These are phyloP conservation scores for Octodonta nipae DNA, from an alignment of 2,888 invertebrate species.

Conservation along the genomic window DNA sequence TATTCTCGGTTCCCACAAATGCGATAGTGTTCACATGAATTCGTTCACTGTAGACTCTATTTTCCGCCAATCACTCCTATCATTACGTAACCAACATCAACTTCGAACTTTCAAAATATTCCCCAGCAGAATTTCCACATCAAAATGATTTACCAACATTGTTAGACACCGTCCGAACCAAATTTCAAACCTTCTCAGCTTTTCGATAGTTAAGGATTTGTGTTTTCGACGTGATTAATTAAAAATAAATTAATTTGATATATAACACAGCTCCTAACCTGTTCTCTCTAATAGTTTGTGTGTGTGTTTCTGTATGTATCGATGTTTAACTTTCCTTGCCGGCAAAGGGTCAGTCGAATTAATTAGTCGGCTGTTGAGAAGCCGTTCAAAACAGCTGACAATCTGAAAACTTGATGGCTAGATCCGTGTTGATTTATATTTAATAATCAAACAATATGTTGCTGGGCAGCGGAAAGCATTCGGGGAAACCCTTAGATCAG, in stretches of 20 bases:
- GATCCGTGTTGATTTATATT: slow-evolving; percentile 29
- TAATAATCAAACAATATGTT: slow-evolving; percentile 27
- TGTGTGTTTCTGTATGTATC: slow-evolving; percentile 12
- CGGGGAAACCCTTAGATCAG: too few relatives aligned
- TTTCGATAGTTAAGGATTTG: slow-evolving; percentile 11
- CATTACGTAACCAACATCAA: too few relatives aligned
- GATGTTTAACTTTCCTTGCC: slow-evolving; percentile 25
- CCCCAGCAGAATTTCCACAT: too few relatives aligned
- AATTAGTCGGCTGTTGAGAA: slow-evolving; percentile 23
- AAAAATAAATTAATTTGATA: slow-evolving; percentile 23
- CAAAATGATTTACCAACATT: too few relatives aligned
- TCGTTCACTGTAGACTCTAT: too few relatives aligned
- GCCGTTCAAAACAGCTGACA: slow-evolving; percentile 30
- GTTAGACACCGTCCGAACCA: too few relatives aligned
- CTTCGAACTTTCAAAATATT: too few relatives aligned
- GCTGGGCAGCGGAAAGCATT: too few relatives aligned
- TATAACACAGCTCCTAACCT: slow-evolving; percentile 17
- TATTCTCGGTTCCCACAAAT: too few relatives aligned
- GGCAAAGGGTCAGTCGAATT: slow-evolving; percentile 27
- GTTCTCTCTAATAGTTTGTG: slow-evolving; percentile 20
- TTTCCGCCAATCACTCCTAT: too few relatives aligned
- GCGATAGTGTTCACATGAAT: too few relatives aligned
- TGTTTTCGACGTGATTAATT: slow-evolving; percentile 23
- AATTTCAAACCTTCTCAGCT: too few relatives aligned
- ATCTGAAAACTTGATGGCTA: slow-evolving; percentile 25